Evolutionary conservation across 2,113 vertebrate genomes (phyloP).

Genomic region (Verasper variegatus): DNA sequence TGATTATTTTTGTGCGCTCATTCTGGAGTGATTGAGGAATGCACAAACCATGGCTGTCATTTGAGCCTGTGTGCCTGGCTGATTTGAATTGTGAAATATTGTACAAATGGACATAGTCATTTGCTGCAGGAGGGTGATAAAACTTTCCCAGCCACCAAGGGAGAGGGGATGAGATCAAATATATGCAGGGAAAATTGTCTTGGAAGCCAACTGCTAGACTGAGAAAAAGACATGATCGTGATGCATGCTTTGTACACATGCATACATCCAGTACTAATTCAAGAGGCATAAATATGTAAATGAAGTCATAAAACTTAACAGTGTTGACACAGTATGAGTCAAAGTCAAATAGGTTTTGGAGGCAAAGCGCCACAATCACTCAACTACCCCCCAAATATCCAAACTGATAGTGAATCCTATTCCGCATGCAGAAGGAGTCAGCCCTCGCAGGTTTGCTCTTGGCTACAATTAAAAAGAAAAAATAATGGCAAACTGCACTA

Average conservation of each 20-base stretch:
- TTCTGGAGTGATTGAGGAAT: conserved; percentile 72
- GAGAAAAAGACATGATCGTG: conserved; percentile 26
- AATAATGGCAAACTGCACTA: neutral
- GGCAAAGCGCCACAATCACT: conserved; percentile 43
- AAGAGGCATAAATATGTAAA: conserved; percentile 63
- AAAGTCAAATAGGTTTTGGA: conserved; percentile 36
- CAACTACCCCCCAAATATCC: conserved; percentile 35
- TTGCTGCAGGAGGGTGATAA: conserved; percentile 53
- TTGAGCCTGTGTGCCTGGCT: conserved; percentile 35
- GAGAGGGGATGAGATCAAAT: conserved; percentile 51
- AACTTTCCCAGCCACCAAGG: conserved; percentile 47
- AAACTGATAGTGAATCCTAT: conserved; percentile 13
- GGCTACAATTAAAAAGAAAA: neutral
- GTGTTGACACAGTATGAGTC: conserved; percentile 47
- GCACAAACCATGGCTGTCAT: conserved; percentile 60
- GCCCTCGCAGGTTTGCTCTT: neutral
- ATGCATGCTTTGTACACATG: conserved; percentile 49
- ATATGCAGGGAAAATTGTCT: conserved; percentile 57
- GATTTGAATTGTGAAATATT: conserved; percentile 70
- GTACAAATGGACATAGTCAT: conserved; percentile 61
- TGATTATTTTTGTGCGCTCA: conserved; percentile 67
- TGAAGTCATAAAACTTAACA: conserved; percentile 52
- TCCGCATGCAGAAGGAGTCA: conserved; percentile 16
- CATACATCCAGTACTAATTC: conserved; percentile 51
- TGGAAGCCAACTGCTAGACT: conserved; percentile 1